Base-by-base conservation (phyloP, 2,888 invertebrate species). In the Tetrapedia diversipes region DNA sequence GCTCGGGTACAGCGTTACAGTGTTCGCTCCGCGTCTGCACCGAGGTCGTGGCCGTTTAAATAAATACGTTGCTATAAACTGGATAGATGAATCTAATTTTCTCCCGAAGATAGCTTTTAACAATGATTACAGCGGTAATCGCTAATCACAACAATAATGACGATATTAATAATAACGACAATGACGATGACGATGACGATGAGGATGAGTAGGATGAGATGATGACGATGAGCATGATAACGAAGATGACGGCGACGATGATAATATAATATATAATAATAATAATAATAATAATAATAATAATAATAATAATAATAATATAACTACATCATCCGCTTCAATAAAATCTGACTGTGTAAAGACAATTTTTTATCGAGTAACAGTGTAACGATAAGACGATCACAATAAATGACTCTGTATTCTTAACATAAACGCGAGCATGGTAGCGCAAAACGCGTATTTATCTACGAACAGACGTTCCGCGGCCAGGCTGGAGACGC, bases 321-420 rank as follows among this genome's bases (percentile, higher is more conserved):
- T 66, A 82, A 77, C 74, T 76, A 81, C 61, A 53, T 63, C 43
- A 67, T 67, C 41, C 75, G 60, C 56, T 68, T 73, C 65, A 77
- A 81, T 83, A 81, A 81, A 73, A 79, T 77, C 68, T 60, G 77
- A 76, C 65, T 65, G 73, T 73, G 81, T 73, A 79, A 81, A 77
- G 66, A 83, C 60, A 84, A 66, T 57, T 63, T 47, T 77, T 66
- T 61, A 82, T 82, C 64, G 74, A 82, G 70, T 73, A 84, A 77
- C 77, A 77, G 60, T 72, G 54, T 77, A 82, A 83, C 80, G 72
- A 71, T 61, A 74, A 75, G 77, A 77, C 78, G 72, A 73, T 79
- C 78, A 79, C 79, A 79, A 79, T 68, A 68, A 61, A 78, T 63
- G 77, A 77, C 72, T 77, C 63, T 78, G 63, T 78, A 78, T 53